These are phyloP conservation scores for Sceloporus tristichus DNA, from an alignment of 2,113 vertebrate species.

Conservation along the genomic window DNA sequence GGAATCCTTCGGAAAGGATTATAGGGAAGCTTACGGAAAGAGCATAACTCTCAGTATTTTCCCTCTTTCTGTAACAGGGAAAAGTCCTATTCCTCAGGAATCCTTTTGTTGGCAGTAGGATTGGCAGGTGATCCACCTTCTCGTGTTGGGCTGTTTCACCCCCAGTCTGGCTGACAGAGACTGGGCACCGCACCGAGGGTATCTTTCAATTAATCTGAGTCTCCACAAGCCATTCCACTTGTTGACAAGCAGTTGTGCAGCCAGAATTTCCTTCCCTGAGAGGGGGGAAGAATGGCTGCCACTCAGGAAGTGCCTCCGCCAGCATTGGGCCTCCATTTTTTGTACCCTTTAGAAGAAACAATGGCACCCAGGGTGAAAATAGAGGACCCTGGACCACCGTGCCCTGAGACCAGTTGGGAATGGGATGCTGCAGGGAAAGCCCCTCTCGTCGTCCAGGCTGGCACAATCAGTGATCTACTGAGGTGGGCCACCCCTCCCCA, in stretches of 20 bases:
- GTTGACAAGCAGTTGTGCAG: background rate
- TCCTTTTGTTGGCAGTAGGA: background rate
- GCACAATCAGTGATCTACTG: constrained; percentile 35
- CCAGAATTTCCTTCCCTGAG: background rate
- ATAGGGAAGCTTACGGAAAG: background rate
- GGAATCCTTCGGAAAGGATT: background rate
- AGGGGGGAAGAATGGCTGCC: constrained; percentile 19
- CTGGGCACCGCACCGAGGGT: background rate
- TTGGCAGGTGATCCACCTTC: background rate
- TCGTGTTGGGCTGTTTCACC: background rate
- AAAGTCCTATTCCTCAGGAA: background rate
- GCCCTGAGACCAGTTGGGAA: constrained; percentile 33
- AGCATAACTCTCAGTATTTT: background rate
- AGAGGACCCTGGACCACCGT: constrained; percentile 34
- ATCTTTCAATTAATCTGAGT: background rate
- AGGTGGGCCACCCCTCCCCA: constrained; percentile 38
- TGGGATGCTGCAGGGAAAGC: constrained; percentile 24
- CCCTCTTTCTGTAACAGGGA: constrained; percentile 6
- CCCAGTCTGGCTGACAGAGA: background rate
- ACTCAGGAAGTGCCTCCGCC: constrained; percentile 41
- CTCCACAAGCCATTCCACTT: background rate
- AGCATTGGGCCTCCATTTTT: constrained; percentile 39
- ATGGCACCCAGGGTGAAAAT: constrained; percentile 35
- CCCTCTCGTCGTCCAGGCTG: constrained; percentile 36
- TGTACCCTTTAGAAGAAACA: constrained; percentile 40